These are phyloP conservation scores for Leptoclinus maculatus DNA, from an alignment of 2,797 vertebrate genomes.

Conservation along the genomic window DNA sequence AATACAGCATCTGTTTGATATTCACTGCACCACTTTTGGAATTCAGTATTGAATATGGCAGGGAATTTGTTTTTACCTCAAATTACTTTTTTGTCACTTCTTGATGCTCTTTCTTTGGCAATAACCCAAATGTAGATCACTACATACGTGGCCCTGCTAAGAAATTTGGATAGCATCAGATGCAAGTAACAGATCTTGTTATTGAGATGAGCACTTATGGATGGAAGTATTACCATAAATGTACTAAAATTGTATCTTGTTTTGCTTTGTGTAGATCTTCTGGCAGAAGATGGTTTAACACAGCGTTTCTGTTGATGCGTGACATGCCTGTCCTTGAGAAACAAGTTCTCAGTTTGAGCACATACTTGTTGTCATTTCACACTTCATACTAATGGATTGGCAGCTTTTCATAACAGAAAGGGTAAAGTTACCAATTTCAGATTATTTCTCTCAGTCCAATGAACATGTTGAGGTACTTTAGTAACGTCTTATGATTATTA, in stretches of 20 bases:
- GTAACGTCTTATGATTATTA: not conserved
- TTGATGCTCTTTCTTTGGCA: not conserved
- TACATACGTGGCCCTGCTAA: not conserved
- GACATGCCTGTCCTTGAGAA: conserved; percentile 11
- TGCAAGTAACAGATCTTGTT: conserved; percentile 1
- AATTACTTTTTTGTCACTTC: conserved; percentile 1
- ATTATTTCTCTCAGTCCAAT: not conserved
- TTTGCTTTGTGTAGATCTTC: not conserved
- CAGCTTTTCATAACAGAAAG: not conserved
- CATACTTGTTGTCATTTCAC: not conserved
- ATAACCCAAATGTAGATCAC: not conserved
- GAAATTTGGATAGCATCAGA: conserved; percentile 1
- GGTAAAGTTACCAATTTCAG: not conserved
- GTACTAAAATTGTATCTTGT: not conserved
- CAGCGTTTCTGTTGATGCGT: not conserved
- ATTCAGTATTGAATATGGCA: too few relatives aligned
- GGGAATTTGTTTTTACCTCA: not conserved
- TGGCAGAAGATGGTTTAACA: conserved; percentile 1
- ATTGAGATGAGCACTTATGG: not conserved
- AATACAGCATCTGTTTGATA: not conserved
- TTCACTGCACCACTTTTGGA: not conserved
- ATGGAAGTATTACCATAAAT: not conserved
- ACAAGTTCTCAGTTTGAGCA: not conserved
- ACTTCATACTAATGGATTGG: not conserved
- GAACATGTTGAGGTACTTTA: not conserved